Percentiles rank a stretch among this genome's conserved stretches.
Conservation (phyloP, 2,113 vertebrate species). For the Trogon melanurus region DNA sequence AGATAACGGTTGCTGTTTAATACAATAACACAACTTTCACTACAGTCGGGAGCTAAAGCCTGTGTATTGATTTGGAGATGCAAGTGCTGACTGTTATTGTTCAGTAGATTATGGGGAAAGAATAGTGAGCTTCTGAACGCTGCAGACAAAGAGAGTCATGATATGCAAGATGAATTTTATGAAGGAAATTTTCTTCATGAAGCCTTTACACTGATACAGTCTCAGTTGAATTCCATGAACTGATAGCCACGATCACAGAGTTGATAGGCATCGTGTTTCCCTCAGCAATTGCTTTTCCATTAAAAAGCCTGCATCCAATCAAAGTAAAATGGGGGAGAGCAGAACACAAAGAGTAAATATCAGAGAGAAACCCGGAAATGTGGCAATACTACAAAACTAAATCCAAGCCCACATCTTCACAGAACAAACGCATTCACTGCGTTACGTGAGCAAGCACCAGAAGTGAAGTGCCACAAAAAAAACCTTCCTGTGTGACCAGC, state of each 20-base stretch:
- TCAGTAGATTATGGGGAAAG: neutral
- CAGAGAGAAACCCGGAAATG: neutral
- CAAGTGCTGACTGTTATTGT: neutral
- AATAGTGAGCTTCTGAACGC: neutral
- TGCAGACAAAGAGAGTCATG: neutral
- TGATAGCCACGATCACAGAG: neutral
- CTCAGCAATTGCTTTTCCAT: neutral
- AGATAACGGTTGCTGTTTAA: neutral
- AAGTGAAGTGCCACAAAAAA: neutral
- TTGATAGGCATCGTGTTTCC: neutral
- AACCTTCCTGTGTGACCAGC: neutral
- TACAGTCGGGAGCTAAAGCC: neutral
- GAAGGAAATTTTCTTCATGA: neutral
- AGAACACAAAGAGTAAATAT: neutral
- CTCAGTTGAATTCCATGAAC: slow-evolving; percentile 4
- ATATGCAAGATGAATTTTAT: slow-evolving; percentile 37
- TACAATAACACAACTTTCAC: slow-evolving; percentile 9
- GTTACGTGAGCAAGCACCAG: rapidly evolving
- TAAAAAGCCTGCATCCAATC: neutral
- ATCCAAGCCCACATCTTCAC: neutral
- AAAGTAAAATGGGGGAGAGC: neutral
- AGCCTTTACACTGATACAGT: neutral
- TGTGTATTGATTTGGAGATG: neutral
- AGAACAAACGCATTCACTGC: neutral
- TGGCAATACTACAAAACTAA: neutral